phyloP scores from a whole-genome alignment of 2,888 invertebrate species.

The Dastarcus helophoroides region DNA sequence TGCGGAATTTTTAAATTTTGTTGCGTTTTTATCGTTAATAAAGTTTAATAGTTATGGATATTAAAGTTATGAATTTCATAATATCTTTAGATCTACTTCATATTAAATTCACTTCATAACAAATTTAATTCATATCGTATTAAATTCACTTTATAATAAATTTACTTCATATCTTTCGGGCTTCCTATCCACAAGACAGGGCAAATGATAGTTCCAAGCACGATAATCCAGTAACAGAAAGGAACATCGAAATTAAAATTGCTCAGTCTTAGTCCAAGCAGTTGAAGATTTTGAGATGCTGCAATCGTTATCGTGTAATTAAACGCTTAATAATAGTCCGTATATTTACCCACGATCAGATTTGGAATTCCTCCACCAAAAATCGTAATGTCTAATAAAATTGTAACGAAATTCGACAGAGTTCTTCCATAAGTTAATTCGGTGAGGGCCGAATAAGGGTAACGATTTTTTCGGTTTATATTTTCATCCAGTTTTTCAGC shows the following conservation, averaged over 20 bases:
- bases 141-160: constrained; percentile 5
- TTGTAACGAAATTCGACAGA: constrained; percentile 50
- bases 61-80: too few species aligned
- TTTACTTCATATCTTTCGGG: constrained; percentile 86
- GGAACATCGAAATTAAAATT: constrained; percentile 53
- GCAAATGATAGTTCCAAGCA: constrained; percentile 61
- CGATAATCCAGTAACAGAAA: constrained; percentile 73
- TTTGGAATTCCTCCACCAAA: constrained; percentile 72
- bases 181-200: constrained; percentile 83
- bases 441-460: constrained; percentile 76
- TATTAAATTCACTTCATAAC: not conserved
- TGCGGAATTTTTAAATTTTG: too few species aligned
- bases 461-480: constrained; percentile 43
- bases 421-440: constrained; percentile 62
- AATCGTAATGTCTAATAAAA: constrained; percentile 61
- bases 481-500: constrained; percentile 58
- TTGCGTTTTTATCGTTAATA: too few species aligned
- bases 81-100: too few species aligned
- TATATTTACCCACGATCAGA: constrained; percentile 56
- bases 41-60: too few species aligned
- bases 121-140: too few species aligned
- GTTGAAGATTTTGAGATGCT: constrained; percentile 71
- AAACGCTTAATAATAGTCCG: not conserved
- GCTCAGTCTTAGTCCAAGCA: constrained; percentile 62
- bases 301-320: constrained; percentile 18